A percentile compares a stretch with the other conserved stretches of the same genome.
These are phyloP conservation scores for Eucidaris tribuloides DNA, from an alignment of 35 echinoderm and acorn worm genomes.

Conservation along the genomic window DNA sequence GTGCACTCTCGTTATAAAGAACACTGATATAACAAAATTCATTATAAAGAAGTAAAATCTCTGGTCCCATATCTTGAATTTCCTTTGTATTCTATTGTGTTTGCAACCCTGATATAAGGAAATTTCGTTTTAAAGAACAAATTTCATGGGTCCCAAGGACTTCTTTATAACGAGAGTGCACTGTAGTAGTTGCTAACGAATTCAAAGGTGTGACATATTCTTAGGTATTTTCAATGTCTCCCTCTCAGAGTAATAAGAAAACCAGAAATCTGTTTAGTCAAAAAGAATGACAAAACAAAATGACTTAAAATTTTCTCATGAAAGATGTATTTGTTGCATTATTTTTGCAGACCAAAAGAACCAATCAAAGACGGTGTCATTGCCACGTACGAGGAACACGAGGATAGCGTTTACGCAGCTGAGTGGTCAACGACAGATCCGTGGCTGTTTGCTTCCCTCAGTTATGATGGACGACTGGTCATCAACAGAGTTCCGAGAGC, in stretches of 20 bases:
- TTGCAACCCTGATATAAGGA: too few relatives aligned
- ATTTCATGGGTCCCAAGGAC: too few relatives aligned
- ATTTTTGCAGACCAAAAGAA: constrained; percentile 73
- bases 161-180: background rate
- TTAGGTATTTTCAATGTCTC: background rate
- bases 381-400: constrained; percentile 96
- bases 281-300: background rate
- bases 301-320: background rate
- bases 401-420: constrained; percentile 95
- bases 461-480: constrained; percentile 93
- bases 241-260: background rate
- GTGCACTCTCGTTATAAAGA: too few relatives aligned
- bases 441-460: constrained; percentile 98
- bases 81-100: too few relatives aligned
- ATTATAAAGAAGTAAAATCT: too few relatives aligned
- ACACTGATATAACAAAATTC: too few relatives aligned
- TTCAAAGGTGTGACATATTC: background rate
- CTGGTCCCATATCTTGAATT: too few relatives aligned
- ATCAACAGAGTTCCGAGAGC: constrained; percentile 85
- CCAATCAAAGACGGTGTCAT: constrained; percentile 89
- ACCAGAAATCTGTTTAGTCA: background rate
- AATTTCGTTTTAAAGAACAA: too few relatives aligned
- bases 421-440: constrained; percentile 95
- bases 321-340: background rate
- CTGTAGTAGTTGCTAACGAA: background rate